Evolutionary conservation across 1,140 invertebrate genomes (phyloP), one percentile per base, ranked within the genome.

Genomic region (Platorchestia sp.): DNA sequence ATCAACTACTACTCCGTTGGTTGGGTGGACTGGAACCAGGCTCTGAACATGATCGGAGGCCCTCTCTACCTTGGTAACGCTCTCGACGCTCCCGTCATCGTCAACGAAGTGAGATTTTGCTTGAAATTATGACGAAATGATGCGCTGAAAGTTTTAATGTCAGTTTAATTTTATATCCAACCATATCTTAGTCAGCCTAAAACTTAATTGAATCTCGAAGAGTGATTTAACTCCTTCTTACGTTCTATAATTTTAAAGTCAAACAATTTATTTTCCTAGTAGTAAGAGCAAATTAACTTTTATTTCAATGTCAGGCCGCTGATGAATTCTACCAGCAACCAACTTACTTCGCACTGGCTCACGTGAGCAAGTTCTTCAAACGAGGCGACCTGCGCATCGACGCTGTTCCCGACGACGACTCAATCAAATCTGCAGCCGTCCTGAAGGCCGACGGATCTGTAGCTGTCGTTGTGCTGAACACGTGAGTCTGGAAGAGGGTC

Each of bases 1-100:
- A 96, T 98, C 97, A 97, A 97, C 98, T 95, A 98, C 97, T 97
- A 97, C 97, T 97, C 98, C n/a, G 97, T 97, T 95, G 98, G 98
- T 3, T 99, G 98, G 98, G 97, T 98, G 7, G 99, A 99, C 97
- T 99, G 99, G 99, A 99, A 99, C 97, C 97, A 99, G 0, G 98
- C 98, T 47, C 97, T 99, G 27, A 97, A 98, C 97, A 97, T 98
- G 96, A 96, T 96, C 14, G 99, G 99, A 90, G 99, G 98, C 0
- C 98, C 99, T 0, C 99, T 98, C 97, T 99, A 98, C 98, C 98
- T 98, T 0, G 97, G 98, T 0, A 98, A 99, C 97, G 97, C 97
- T 96, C 98, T 98, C 0, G 98, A 99, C 97, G 97, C 98, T 0
- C 97, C 98, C 0, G 98, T 99, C 53, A 96, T 96, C 43, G 96